These are phyloP conservation scores for Ornithorhynchus anatinus DNA, from an alignment of 2,113 vertebrate species.

Conservation along the genomic window DNA sequence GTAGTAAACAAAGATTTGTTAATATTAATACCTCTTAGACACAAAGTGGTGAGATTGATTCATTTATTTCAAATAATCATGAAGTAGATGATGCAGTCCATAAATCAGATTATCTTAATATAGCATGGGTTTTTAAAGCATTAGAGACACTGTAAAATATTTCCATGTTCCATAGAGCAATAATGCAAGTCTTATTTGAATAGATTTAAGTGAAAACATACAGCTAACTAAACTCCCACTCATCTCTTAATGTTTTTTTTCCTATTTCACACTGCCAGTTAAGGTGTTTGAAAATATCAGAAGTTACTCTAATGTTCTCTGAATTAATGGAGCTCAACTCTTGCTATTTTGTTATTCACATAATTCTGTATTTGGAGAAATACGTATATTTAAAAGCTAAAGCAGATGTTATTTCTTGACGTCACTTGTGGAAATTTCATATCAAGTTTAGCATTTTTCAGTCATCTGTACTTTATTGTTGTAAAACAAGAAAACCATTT, in stretches of 20 bases:
- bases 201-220: conserved; percentile 13
- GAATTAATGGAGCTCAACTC: conserved; percentile 57
- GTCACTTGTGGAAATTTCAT: conserved; percentile 27
- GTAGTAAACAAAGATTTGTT: background rate
- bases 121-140: conserved; percentile 34
- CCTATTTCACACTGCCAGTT: conserved; percentile 38
- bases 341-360: conserved; percentile 46
- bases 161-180: background rate
- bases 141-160: conserved; percentile 29
- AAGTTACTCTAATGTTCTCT: conserved; percentile 41
- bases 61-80: too few species aligned
- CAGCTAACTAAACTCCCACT: conserved; percentile 45
- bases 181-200: conserved; percentile 26
- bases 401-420: conserved; percentile 44
- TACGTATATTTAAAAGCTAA: conserved; percentile 50
- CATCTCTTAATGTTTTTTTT: conserved; percentile 46
- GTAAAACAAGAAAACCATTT: background rate
- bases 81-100: background rate
- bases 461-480: background rate
- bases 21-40: conserved; percentile 37
- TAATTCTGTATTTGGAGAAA: conserved; percentile 41
- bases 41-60: too few species aligned
- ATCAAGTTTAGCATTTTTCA: background rate
- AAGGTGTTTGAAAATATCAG: conserved; percentile 27
- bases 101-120: conserved; percentile 46